These are phyloP conservation scores for Camelus bactrianus DNA, from an alignment of 2,113 vertebrate species.

Conservation along the genomic window DNA sequence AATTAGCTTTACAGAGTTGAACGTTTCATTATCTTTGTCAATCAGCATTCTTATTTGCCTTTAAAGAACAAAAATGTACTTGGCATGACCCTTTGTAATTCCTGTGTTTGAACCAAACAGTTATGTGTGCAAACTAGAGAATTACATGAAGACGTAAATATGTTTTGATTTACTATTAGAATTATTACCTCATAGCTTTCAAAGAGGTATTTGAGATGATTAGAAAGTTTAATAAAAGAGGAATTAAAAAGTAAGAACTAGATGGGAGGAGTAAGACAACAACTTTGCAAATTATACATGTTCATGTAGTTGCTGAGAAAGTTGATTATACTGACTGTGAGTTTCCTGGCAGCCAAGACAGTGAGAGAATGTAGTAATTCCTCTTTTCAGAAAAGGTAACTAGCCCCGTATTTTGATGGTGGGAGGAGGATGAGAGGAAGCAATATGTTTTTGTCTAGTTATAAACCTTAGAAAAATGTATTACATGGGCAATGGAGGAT, in stretches of 20 bases:
- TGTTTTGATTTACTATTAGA: neutral
- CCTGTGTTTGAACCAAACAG: neutral
- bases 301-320: neutral
- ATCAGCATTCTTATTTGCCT: neutral
- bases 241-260: neutral
- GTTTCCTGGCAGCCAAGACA: neutral
- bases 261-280: neutral
- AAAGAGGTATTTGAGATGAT: neutral
- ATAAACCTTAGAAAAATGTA: slow-evolving; percentile 18
- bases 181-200: neutral
- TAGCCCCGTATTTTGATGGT: neutral
- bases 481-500: neutral
- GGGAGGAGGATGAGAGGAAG: neutral
- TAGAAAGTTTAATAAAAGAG: neutral
- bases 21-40: neutral
- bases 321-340: neutral
- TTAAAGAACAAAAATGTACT: slow-evolving; percentile 34
- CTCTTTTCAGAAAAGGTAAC: neutral
- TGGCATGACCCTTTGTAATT: neutral
- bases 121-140: neutral
- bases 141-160: neutral
- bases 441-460: neutral
- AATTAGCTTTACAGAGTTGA: slow-evolving; percentile 13
- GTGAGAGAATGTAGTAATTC: neutral
- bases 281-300: neutral